Evolutionary conservation across 1,140 invertebrate genomes (phyloP), one percentile per base, ranked within the genome.

Genomic region (Aplysia californica): DNA sequence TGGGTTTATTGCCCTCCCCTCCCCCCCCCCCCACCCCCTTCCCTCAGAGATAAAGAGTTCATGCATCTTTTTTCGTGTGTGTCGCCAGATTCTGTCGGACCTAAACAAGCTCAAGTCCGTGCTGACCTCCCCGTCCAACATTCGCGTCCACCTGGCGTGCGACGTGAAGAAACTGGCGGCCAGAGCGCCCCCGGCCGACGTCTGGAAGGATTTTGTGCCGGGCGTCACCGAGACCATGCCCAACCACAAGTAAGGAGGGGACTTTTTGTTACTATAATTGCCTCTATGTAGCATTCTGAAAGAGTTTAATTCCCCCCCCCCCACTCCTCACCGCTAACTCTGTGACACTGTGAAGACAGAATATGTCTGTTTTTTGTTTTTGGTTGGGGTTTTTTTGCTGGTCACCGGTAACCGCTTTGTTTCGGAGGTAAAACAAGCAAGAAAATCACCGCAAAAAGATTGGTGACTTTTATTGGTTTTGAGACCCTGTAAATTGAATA

Each of bases 131-230:
- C 90, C 92, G 0, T 87, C 89, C 33, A 93, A 93, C 84, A 84
- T 94, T 23, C 92, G 92, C 73, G 85, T 96, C 10, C 94, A 96
- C 83, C 88, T 96, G 68, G 93, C 95, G 23, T 92, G 92, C 0
- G 93, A 96, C 88, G 90, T 96, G 0, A 91, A 93, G 6, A 91
- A 88, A 82, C 86, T 95, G 41, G 85, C 89, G 6, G 72, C 50
- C 20, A 39, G 41, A 15, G 75, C 66, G 1, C 26, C 77, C 23
- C 84, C 78, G 20, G 59, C 79, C 15, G 55, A 55, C 38, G 80
- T 83, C 35, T 87, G 86, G 86, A 80, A 64, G 61, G 68, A 58
- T 5, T 81, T 86, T 56, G 39, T 83, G 6, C 58, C 72, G 6
- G 58, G 41, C 3, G 20, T 26, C n/a, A 41, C 50, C 35, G 44